phyloP scores from a whole-genome alignment of 1,140 invertebrate genomes.

The Brachionus rubens region DNA sequence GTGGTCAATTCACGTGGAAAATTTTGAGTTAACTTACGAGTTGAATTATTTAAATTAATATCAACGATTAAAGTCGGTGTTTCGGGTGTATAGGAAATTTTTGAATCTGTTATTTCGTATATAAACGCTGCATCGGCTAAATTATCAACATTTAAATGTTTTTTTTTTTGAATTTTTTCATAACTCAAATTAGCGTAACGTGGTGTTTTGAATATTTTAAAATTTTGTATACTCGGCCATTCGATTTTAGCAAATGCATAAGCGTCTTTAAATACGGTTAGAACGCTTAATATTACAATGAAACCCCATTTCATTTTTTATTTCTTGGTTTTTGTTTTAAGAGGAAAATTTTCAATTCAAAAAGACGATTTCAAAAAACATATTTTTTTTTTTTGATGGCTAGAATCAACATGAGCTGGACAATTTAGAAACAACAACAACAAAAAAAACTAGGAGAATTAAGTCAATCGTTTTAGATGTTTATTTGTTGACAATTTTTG shows the following conservation, averaged over 20 bases:
- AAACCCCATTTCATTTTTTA: neutral
- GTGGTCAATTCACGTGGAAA: neutral
- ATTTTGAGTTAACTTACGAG: too few relatives aligned
- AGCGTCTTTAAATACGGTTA: neutral
- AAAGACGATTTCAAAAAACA: too few relatives aligned
- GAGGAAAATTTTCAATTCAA: too few relatives aligned
- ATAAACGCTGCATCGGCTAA: neutral
- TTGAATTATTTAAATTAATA: neutral
- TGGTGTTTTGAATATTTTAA: neutral
- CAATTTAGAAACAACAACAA: too few relatives aligned
- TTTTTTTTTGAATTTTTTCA: neutral
- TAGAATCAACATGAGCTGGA: too few relatives aligned
- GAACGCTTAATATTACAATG: neutral
- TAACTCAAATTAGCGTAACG: neutral
- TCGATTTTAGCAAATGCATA: neutral
- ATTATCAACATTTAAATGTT: neutral
- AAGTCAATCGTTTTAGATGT: too few relatives aligned
- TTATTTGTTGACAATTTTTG: too few relatives aligned
- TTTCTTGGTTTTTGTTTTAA: too few relatives aligned
- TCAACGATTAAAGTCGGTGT: constrained; percentile 1
- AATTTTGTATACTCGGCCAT: neutral
- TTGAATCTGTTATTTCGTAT: neutral
- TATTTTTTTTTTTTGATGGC: too few relatives aligned
- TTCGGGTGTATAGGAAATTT: neutral
- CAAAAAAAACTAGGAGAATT: too few relatives aligned